Evolutionary conservation across 2,113 vertebrate genomes (phyloP).

Genomic region (Heterochromis multidens): DNA sequence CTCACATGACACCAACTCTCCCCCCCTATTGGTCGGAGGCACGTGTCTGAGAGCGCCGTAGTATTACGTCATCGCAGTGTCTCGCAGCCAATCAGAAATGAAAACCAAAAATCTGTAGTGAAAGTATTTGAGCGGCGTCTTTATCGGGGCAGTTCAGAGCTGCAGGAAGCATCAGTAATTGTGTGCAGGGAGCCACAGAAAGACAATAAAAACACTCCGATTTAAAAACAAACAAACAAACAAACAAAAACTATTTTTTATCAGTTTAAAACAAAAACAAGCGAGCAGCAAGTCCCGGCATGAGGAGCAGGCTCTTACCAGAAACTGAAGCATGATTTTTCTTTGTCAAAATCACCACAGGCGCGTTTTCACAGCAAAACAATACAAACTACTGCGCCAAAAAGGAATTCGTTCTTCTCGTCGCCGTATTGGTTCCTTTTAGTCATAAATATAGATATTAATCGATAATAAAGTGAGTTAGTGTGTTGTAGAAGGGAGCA

Average conservation of each 20-base stretch:
- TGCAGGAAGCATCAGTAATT: constrained; percentile 5
- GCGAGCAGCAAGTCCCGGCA: not conserved
- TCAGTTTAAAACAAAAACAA: not conserved
- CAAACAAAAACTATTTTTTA: not conserved
- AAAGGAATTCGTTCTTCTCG: not conserved
- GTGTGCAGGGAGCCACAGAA: constrained; percentile 8
- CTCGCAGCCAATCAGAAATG: constrained; percentile 85
- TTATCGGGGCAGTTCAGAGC: constrained; percentile 58
- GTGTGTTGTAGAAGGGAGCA: not conserved
- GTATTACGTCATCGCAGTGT: constrained; percentile 81
- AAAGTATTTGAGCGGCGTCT: constrained; percentile 86
- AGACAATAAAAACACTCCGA: not conserved
- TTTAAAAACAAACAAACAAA: not conserved
- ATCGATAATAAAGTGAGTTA: not conserved
- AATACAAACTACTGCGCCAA: not conserved
- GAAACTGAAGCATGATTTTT: constrained; percentile 62
- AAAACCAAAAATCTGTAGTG: constrained; percentile 87
- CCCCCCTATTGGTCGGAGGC: constrained; percentile 84
- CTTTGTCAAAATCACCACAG: constrained; percentile 61
- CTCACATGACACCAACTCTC: constrained; percentile 79
- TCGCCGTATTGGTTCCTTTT: not conserved
- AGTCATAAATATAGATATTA: not conserved
- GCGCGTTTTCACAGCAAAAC: constrained; percentile 12
- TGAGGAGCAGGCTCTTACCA: not conserved
- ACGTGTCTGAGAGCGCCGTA: constrained; percentile 86